Evolutionary conservation across 2,113 vertebrate genomes (phyloP).

Genomic region (Cololabis saira): DNA sequence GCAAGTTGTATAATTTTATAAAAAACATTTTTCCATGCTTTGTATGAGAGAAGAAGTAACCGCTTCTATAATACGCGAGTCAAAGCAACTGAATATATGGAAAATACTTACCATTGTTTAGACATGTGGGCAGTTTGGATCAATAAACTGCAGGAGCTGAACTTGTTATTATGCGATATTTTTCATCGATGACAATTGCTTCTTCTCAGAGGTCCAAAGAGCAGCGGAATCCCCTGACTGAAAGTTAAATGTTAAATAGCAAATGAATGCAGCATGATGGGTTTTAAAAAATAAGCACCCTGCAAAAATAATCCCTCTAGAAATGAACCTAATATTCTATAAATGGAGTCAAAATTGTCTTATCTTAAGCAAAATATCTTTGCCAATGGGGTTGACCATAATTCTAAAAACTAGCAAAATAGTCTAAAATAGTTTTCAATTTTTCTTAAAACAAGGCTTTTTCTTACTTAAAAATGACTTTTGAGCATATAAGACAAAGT

Average conservation of each 20-base stretch:
- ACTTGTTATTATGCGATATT: slow-evolving; percentile 1
- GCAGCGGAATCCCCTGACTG: background rate
- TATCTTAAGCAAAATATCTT: too few relatives aligned
- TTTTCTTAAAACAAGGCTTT: too few relatives aligned
- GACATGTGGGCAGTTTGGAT: slow-evolving; percentile 21
- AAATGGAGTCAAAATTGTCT: too few relatives aligned
- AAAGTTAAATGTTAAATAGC: slow-evolving; percentile 10
- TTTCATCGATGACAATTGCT: background rate
- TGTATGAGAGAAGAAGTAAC: slow-evolving; percentile 29
- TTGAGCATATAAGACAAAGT: too few relatives aligned
- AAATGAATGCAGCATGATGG: background rate
- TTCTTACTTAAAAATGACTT: too few relatives aligned
- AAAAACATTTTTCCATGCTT: slow-evolving; percentile 22
- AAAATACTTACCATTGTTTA: slow-evolving; percentile 12
- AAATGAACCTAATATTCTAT: too few relatives aligned
- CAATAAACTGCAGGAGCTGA: background rate
- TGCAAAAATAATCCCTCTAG: background rate
- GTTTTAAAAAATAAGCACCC: background rate
- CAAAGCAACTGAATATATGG: slow-evolving; percentile 33
- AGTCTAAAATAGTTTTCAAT: too few relatives aligned
- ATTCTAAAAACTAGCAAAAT: too few relatives aligned
- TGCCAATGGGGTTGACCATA: too few relatives aligned
- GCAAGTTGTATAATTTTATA: slow-evolving; percentile 32
- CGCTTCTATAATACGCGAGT: slow-evolving; percentile 23
- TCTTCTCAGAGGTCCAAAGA: background rate